These are phyloP conservation scores for Dasysyrphus tricinctus DNA, from an alignment of 2,888 invertebrate genomes.

Conservation along the genomic window DNA sequence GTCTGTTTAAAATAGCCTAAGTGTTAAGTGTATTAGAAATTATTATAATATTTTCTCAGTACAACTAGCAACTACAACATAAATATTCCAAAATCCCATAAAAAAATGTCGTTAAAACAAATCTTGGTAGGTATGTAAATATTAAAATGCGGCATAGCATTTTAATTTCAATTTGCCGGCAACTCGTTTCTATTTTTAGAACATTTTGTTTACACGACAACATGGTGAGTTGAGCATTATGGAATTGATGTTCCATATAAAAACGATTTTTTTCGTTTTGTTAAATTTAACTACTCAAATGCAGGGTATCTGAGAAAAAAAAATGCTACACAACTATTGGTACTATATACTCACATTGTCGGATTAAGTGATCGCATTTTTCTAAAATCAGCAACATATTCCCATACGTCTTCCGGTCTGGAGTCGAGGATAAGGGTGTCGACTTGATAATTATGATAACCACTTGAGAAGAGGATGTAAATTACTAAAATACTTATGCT, in stretches of 20 bases:
- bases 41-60: no score
- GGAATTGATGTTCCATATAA: slow-evolving; percentile 16
- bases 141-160: slow-evolving; percentile 29
- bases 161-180: slow-evolving; percentile 10
- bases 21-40: no score
- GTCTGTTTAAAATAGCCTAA: no score
- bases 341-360: slow-evolving; percentile 87
- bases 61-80: neutral
- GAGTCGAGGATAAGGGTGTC: slow-evolving; percentile 85
- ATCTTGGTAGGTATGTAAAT: neutral
- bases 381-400: slow-evolving; percentile 90
- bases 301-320: slow-evolving; percentile 12
- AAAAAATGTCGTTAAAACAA: neutral
- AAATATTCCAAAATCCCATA: neutral
- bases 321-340: neutral
- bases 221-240: neutral
- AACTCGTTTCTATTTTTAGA: slow-evolving; percentile 62
- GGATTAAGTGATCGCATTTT: slow-evolving; percentile 89
- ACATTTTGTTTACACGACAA: slow-evolving; percentile 50
- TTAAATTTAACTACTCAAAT: slow-evolving; percentile 3
- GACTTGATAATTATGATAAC: slow-evolving; percentile 83
- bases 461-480: slow-evolving; percentile 80
- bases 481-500: slow-evolving; percentile 28
- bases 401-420: slow-evolving; percentile 87
- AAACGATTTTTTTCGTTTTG: neutral